Conservation (phyloP, 2,113 vertebrate species). For the Megalops atlanticus region DNA sequence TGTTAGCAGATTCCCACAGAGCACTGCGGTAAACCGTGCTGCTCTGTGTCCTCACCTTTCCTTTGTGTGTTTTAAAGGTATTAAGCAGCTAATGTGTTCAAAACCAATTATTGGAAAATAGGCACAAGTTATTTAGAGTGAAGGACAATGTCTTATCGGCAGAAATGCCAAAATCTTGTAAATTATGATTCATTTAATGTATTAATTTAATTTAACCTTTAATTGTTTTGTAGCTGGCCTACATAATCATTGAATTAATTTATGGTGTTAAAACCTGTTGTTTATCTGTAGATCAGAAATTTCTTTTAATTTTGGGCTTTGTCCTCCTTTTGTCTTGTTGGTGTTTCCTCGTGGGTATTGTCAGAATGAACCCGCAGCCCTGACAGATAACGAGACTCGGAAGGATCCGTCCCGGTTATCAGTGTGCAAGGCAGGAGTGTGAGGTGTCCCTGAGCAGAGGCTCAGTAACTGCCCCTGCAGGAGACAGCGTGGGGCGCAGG, state of each 20-base stretch:
- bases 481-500: no score
- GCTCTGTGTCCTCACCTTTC: slow-evolving; percentile 56
- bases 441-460: neutral
- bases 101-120: slow-evolving; percentile 73
- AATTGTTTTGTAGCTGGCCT: slow-evolving; percentile 95
- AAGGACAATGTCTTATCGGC: slow-evolving; percentile 81
- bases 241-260: slow-evolving; percentile 88
- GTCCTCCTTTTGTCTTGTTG: slow-evolving; percentile 41
- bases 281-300: slow-evolving; percentile 79
- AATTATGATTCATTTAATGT: slow-evolving; percentile 82
- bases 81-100: slow-evolving; percentile 69
- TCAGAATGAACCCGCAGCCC: neutral
- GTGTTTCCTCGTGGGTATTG: neutral
- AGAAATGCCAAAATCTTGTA: slow-evolving; percentile 80
- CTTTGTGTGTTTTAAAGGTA: slow-evolving; percentile 80
- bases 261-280: slow-evolving; percentile 81
- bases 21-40: no score
- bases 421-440: no score
- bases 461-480: neutral
- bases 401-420: no score
- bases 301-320: slow-evolving; percentile 77
- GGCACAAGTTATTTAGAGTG: slow-evolving; percentile 71
- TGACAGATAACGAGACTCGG: no score
- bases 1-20: no score
- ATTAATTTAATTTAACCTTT: slow-evolving; percentile 63